Percentiles rank a stretch among this genome's conserved stretches.
phyloP scores from a whole-genome alignment of 2,797 vertebrate genomes.

The Sebastolobus altivelis region DNA sequence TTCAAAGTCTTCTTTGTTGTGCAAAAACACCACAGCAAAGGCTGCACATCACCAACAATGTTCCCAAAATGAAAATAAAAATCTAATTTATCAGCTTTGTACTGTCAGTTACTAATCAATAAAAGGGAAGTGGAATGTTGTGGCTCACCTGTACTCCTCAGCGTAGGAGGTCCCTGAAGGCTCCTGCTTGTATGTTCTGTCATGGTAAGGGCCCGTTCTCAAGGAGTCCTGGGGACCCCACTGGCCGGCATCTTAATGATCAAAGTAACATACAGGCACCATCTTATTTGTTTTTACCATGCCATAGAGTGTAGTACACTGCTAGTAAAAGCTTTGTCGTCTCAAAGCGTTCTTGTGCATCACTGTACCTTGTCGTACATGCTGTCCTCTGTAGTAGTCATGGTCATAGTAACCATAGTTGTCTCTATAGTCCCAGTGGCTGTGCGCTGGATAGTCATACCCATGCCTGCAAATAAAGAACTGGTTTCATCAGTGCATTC shows the following conservation, averaged over 20 bases:
- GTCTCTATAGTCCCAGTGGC: conserved; percentile 77
- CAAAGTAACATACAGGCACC: neutral
- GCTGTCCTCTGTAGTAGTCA: conserved; percentile 75
- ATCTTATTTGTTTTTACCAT: neutral
- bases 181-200: conserved; percentile 50
- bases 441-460: conserved; percentile 79
- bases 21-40: neutral
- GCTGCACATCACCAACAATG: neutral
- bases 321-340: neutral
- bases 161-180: conserved; percentile 48
- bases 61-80: neutral
- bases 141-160: conserved; percentile 74
- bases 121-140: neutral
- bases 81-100: neutral
- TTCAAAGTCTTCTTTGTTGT: neutral
- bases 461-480: conserved; percentile 81
- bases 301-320: neutral
- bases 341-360: neutral
- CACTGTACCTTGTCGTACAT: conserved; percentile 68
- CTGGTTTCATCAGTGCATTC: neutral
- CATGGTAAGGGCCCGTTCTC: conserved; percentile 52
- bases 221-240: conserved; percentile 65
- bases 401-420: conserved; percentile 75
- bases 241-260: conserved; percentile 62
- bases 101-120: neutral